These are phyloP conservation scores for Clytia hemisphaerica DNA, from an alignment of 30 jellyfish, hydroid and myxozoan genomes.

Conservation along the genomic window DNA sequence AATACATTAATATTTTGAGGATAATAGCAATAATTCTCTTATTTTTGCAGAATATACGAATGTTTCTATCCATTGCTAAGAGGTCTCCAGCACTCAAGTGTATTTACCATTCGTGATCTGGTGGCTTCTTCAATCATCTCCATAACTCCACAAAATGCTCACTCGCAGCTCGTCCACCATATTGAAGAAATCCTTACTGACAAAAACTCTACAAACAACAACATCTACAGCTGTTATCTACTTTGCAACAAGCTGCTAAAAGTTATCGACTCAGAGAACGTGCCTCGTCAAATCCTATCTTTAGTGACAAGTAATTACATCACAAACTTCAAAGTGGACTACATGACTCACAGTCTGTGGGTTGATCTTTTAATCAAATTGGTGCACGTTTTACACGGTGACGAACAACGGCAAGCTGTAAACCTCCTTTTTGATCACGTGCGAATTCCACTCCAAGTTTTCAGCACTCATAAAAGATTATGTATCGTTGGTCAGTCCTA, in stretches of 20 bases:
- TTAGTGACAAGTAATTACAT: too few relatives aligned
- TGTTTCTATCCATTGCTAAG: conserved; percentile 5
- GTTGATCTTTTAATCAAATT: too few relatives aligned
- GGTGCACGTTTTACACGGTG: too few relatives aligned
- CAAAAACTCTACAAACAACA: not conserved
- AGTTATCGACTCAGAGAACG: not conserved
- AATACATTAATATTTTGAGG: too few relatives aligned
- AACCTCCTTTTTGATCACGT: too few relatives aligned
- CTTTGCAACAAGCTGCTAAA: not conserved
- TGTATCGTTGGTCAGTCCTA: too few relatives aligned
- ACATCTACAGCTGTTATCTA: not conserved
- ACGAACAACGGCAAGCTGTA: too few relatives aligned
- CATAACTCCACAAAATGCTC: not conserved
- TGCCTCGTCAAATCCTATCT: not conserved
- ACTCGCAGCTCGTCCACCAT: too few relatives aligned
- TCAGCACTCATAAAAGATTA: too few relatives aligned
- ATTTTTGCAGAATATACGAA: not conserved
- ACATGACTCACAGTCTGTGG: too few relatives aligned
- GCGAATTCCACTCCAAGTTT: too few relatives aligned
- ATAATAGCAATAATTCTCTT: not conserved
- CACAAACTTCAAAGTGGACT: too few relatives aligned
- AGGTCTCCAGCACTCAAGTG: not conserved
- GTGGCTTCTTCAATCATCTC: not conserved
- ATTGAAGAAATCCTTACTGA: not conserved
- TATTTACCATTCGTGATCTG: not conserved